Evolutionary conservation across 2,888 invertebrate genomes (phyloP), one percentile per base, ranked within the genome.

Genomic region (Escarpia spicata): DNA sequence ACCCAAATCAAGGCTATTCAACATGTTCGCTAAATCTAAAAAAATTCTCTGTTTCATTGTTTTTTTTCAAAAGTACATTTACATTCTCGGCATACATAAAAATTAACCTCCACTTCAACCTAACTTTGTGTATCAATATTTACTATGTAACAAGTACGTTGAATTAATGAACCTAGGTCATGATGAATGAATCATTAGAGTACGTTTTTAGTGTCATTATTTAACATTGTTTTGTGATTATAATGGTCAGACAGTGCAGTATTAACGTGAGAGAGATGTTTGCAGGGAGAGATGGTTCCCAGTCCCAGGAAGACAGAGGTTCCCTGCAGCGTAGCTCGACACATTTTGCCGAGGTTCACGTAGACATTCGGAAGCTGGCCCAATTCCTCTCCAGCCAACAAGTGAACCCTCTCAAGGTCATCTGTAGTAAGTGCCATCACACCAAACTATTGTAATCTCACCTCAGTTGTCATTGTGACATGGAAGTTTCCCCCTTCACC

Each of bases 371-470:
- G 95, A 98, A 98, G 95, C 97, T 98, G 90, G 97, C 98, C 0
- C 97, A 98, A 96, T 98, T 98, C 95, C 97, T 98, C 8, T 97
- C 97, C 90, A 98, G 98, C 31, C 98, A 98, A 93, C 98, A 98
- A 94, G 97, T 98, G 92, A 97, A 97, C 93, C 98, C 98, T 91
- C 97, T 97, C 92, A 97, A 97, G 94, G 97, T 98, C 0, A 97
- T 98, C 44, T 98, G 98, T 95, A 97, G 97, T 97, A 95, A 96
- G 96, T 96, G 89, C 75, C 26, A 26, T 26, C 75, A 75, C 75
- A n/a, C 15, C 19, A n/a, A 19, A 75, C 26, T 26, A 75, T 75
- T 75, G 75, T 26, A 26, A 26, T 75, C 6, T 75, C 75, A 26
- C 3, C 6, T 26, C 26, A 75, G 75, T 19, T 1, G 75, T 75